These are phyloP conservation scores for Drosophila pseudoobscura DNA, from an alignment of 1,140 invertebrate species.

Conservation along the genomic window DNA sequence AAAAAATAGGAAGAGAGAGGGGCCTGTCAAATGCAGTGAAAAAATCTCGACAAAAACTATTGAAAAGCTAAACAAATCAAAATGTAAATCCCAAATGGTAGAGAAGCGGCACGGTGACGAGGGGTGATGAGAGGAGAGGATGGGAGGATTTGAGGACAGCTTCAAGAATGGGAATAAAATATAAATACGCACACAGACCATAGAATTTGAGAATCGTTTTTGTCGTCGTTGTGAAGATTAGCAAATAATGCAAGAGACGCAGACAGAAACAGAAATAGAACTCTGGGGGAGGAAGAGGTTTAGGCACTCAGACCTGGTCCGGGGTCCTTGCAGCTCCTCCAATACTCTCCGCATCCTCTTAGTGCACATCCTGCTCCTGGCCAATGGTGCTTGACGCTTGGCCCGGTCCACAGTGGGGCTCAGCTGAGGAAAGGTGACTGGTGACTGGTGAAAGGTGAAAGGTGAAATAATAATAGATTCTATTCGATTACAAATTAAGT, in stretches of 20 bases:
- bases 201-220: slow-evolving; percentile 55
- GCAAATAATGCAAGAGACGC: slow-evolving; percentile 50
- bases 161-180: slow-evolving; percentile 53
- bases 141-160: slow-evolving; percentile 16
- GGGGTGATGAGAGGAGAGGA: neutral
- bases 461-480: too few species aligned
- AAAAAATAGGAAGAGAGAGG: too few species aligned
- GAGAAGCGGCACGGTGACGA: neutral
- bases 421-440: too few species aligned
- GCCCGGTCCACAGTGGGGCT: slow-evolving; percentile 16
- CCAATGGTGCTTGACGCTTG: slow-evolving; percentile 52
- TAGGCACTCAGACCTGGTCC: slow-evolving; percentile 4
- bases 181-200: slow-evolving; percentile 51
- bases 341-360: neutral
- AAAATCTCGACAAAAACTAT: slow-evolving; percentile 28
- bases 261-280: slow-evolving; percentile 37
- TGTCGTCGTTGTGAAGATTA: slow-evolving; percentile 39
- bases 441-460: too few species aligned
- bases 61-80: slow-evolving; percentile 45
- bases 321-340: slow-evolving; percentile 23
- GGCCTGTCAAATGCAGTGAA: slow-evolving; percentile 26
- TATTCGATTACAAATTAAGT: too few species aligned
- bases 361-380: slow-evolving; percentile 11
- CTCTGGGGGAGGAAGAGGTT: slow-evolving; percentile 10
- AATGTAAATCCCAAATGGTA: slow-evolving; percentile 40